These are phyloP conservation scores for Drepanosiphum platanoidis DNA, from an alignment of 2,888 invertebrate genomes.

Conservation along the genomic window DNA sequence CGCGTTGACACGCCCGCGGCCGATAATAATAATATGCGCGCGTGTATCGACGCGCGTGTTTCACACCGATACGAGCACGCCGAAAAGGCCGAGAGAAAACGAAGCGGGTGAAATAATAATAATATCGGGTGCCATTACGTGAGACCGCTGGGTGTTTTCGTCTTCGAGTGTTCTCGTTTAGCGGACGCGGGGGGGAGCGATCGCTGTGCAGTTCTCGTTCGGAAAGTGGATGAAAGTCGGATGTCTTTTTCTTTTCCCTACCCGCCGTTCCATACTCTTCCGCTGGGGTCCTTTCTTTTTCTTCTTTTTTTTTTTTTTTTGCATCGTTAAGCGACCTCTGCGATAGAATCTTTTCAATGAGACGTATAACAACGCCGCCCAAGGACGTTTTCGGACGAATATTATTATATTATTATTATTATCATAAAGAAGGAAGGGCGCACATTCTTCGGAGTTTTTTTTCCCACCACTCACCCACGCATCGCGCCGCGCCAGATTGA, in stretches of 20 bases:
- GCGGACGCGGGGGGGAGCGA: conserved; percentile 1
- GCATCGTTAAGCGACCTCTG: conserved; percentile 57
- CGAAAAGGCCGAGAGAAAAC: background rate
- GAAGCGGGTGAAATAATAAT: too few species aligned
- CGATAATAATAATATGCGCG: too few species aligned
- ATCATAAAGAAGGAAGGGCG: conserved; percentile 3
- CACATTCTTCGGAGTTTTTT: conserved; percentile 30
- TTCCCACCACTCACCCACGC: background rate
- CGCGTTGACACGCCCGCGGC: too few species aligned
- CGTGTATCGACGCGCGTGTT: too few species aligned
- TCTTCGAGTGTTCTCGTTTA: conserved; percentile 45
- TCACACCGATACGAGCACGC: background rate
- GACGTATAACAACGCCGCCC: conserved; percentile 21
- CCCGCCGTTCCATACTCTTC: too few species aligned
- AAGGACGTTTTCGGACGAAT: conserved; percentile 51
- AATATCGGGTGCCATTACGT: too few species aligned
- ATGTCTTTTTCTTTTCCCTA: background rate
- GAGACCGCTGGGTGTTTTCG: too few species aligned
- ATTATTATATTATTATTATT: background rate
- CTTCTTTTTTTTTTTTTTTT: conserved; percentile 20
- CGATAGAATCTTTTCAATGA: conserved; percentile 59
- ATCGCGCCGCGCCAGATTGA: background rate
- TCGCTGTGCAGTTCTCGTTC: conserved; percentile 41
- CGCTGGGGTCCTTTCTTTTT: background rate
- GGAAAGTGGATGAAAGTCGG: conserved; percentile 57